These are phyloP conservation scores for Macrosoma leucophasiata DNA, from an alignment of 2,888 invertebrate genomes.

Conservation along the genomic window DNA sequence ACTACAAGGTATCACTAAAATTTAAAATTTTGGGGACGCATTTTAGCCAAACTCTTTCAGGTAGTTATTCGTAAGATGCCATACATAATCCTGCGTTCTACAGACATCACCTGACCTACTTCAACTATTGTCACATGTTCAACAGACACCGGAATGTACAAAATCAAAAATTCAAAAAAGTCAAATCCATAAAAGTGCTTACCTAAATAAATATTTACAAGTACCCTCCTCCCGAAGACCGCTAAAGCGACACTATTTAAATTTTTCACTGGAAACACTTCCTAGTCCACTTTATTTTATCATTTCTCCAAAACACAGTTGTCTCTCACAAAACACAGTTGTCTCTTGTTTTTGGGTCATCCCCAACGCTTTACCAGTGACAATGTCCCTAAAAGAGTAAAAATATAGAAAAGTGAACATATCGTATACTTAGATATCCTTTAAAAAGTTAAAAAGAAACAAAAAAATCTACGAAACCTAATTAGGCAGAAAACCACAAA, in stretches of 20 bases:
- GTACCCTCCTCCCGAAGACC: slow-evolving; percentile 48
- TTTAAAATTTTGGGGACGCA: too few species aligned
- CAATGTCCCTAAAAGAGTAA: slow-evolving; percentile 55
- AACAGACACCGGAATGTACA: too few species aligned
- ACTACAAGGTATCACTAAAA: too few species aligned
- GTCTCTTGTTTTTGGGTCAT: slow-evolving; percentile 33
- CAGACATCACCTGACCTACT: too few species aligned
- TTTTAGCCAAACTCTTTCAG: too few species aligned
- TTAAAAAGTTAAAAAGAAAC: slow-evolving; percentile 2
- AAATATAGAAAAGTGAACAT: neutral
- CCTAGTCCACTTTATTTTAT: slow-evolving; percentile 32
- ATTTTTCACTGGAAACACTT: slow-evolving; percentile 41
- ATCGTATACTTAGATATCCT: slow-evolving; percentile 1
- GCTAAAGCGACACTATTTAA: slow-evolving; percentile 26
- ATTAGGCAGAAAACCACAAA: slow-evolving; percentile 2
- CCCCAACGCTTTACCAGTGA: slow-evolving; percentile 65
- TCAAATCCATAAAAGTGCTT: slow-evolving; percentile 69
- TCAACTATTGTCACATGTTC: too few species aligned
- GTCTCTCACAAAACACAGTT: slow-evolving; percentile 35
- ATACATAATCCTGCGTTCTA: too few species aligned
- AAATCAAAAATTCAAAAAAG: slow-evolving; percentile 30
- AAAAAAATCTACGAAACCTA: slow-evolving; percentile 5
- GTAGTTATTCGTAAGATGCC: too few species aligned
- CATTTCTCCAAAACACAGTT: slow-evolving; percentile 44
- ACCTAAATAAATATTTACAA: slow-evolving; percentile 51